Conservation (phyloP, 2,113 vertebrate species). For the Empidonax traillii region DNA sequence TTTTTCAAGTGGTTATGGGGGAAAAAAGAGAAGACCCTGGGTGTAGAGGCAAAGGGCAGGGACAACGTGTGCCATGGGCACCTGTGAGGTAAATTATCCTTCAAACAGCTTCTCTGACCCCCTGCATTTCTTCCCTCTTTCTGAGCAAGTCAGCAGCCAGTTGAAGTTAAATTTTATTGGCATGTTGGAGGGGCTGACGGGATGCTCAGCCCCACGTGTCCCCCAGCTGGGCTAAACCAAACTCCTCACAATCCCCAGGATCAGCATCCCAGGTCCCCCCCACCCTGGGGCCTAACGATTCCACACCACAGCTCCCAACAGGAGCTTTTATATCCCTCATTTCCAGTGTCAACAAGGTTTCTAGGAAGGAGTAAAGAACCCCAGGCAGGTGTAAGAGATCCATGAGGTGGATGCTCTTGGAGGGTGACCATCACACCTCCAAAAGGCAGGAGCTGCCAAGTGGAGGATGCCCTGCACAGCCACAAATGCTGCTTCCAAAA, state of each 20-base stretch:
- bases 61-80: background rate
- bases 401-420: background rate
- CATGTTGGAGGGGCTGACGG: background rate
- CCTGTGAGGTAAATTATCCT: background rate
- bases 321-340: background rate
- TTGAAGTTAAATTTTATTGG: background rate
- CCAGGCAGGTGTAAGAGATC: background rate
- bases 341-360: background rate
- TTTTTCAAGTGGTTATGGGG: background rate
- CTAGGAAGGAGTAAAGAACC: background rate
- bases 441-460: background rate
- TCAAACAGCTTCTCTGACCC: background rate
- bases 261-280: background rate
- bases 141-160: background rate
- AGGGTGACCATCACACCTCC: background rate
- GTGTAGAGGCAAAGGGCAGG: background rate
- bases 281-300: background rate
- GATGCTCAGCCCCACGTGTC: background rate
- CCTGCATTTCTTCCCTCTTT: background rate
- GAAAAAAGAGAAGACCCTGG: background rate
- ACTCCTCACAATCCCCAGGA: background rate
- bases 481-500: background rate
- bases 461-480: background rate
- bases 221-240: background rate
- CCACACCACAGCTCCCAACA: too few relatives aligned